Percentiles rank a stretch among this genome's conserved stretches.
phyloP scores from a whole-genome alignment of 2,113 vertebrate genomes.

The Steatornis caripensis region DNA sequence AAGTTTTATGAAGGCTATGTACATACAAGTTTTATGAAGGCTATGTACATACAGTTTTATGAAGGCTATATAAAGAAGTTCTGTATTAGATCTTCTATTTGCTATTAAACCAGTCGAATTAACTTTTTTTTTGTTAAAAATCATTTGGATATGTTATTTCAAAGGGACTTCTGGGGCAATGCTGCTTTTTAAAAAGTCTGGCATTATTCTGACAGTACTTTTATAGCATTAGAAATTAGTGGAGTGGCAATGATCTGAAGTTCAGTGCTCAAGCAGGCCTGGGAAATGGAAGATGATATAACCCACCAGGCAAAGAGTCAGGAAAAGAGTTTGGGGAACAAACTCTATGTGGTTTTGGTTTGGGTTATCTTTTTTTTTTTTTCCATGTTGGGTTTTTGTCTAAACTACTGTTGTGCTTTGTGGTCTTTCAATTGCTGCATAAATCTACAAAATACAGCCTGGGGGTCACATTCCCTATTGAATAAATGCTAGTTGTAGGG shows the following conservation, averaged over 20 bases:
- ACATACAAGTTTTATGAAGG: neutral
- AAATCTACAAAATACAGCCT: neutral
- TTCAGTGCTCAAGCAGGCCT: neutral
- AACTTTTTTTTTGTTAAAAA: neutral
- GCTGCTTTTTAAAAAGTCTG: neutral
- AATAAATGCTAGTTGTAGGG: neutral
- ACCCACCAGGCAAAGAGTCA: neutral
- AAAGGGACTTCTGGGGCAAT: neutral
- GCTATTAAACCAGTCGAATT: neutral
- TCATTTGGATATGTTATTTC: neutral
- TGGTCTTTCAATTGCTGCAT: neutral
- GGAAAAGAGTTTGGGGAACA: neutral
- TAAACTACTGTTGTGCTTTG: neutral
- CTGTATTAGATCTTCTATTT: neutral
- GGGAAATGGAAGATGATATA: neutral
- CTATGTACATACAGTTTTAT: neutral
- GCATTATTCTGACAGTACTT: neutral
- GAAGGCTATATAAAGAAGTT: neutral
- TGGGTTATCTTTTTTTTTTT: no score
- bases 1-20: neutral
- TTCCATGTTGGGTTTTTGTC: neutral
- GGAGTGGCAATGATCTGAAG: neutral
- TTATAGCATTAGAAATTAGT: neutral
- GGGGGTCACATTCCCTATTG: neutral
- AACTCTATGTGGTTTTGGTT: neutral